Percentiles rank a stretch among this genome's conserved stretches.
Conservation (phyloP, 1,140 invertebrate species). For the Steinernema feltiae region DNA sequence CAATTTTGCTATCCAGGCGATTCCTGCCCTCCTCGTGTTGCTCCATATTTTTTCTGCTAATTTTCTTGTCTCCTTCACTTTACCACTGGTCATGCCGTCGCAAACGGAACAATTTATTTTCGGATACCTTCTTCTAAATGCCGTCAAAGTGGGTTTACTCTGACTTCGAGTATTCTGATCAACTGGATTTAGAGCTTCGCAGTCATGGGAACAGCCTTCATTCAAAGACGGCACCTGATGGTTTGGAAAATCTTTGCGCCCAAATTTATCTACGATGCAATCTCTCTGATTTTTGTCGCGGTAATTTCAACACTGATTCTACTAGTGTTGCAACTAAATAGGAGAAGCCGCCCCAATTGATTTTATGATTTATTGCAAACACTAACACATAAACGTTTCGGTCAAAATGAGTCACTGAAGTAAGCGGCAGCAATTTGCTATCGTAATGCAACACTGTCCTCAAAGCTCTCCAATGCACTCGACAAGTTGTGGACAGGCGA, state of each 20-base stretch:
- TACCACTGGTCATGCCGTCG: not conserved
- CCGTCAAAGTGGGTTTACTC: not conserved
- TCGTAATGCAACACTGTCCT: no score
- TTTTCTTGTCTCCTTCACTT: not conserved
- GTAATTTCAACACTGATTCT: not conserved
- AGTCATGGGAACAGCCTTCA: slow-evolving; percentile 15
- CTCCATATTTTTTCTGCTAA: slow-evolving; percentile 23
- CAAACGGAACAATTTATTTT: not conserved
- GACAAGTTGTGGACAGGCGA: not conserved
- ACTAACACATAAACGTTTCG: no score
- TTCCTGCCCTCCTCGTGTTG: slow-evolving; percentile 22
- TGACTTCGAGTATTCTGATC: not conserved
- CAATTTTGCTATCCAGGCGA: slow-evolving; percentile 15
- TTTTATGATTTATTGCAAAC: no score
- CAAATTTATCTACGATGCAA: slow-evolving; percentile 35
- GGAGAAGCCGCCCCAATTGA: no score
- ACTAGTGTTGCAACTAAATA: not conserved
- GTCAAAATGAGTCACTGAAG: no score
- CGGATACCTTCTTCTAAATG: not conserved
- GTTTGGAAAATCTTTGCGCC: slow-evolving; percentile 44
- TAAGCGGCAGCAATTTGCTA: no score
- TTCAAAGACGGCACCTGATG: slow-evolving; percentile 38
- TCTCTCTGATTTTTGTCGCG: slow-evolving; percentile 24
- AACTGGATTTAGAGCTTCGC: slow-evolving; percentile 1
- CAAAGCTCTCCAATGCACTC: not conserved